A percentile compares a stretch with the other conserved stretches of the same genome.
These are phyloP conservation scores for Brachycybe producta DNA, from an alignment of 2,888 invertebrate genomes.

Conservation along the genomic window DNA sequence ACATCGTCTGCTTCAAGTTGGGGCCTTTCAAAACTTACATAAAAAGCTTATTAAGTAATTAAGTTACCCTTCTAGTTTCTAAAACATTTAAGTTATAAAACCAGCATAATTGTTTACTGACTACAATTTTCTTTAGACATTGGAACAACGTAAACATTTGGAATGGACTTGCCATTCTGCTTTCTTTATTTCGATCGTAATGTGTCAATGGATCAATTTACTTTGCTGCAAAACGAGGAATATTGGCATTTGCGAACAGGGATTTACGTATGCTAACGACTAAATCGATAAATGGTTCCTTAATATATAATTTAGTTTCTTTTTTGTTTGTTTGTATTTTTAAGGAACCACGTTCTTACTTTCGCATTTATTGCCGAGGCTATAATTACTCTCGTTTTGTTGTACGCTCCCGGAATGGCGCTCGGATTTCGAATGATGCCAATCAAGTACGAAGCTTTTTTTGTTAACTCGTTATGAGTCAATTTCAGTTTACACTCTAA, in stretches of 20 bases:
- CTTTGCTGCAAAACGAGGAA: conserved; percentile 17
- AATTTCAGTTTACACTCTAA: background rate
- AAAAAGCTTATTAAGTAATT: background rate
- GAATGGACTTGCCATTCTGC: conserved; percentile 21
- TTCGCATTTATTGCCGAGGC: conserved; percentile 19
- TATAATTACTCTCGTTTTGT: conserved; percentile 16
- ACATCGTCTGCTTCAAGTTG: background rate
- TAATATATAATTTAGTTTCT: background rate
- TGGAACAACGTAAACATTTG: conserved; percentile 17
- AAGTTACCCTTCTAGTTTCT: background rate
- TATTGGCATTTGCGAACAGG: conserved; percentile 18
- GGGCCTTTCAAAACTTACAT: background rate
- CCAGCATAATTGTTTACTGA: background rate
- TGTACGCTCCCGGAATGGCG: conserved; percentile 20
- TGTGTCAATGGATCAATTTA: conserved; percentile 20
- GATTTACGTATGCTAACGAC: conserved; percentile 12
- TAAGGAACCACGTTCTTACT: conserved; percentile 18
- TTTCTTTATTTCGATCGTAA: conserved; percentile 20
- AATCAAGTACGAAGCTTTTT: conserved; percentile 10
- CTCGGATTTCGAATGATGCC: conserved; percentile 17
- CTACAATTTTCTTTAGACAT: too few species aligned
- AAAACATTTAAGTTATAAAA: background rate
- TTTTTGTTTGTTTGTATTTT: background rate
- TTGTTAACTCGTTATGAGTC: background rate
- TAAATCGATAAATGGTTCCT: too few species aligned